Conservation (phyloP, 2,797 vertebrate genomes). For the Bovichtus variegatus region DNA sequence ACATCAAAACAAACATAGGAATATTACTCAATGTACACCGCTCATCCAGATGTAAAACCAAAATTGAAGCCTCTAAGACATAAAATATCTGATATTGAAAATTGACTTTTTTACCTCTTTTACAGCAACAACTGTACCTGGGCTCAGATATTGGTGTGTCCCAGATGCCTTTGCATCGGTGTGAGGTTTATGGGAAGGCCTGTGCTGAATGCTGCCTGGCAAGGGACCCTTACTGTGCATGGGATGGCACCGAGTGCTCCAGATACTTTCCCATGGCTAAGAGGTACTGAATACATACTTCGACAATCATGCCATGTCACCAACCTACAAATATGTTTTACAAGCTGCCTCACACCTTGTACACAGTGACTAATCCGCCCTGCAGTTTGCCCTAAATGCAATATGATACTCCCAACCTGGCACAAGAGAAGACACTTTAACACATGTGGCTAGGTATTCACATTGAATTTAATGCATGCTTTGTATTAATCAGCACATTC, state of each 20-base stretch:
- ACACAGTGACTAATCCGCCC: background rate
- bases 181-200: slow-evolving; percentile 96
- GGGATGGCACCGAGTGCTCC: slow-evolving; percentile 97
- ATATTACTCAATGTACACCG: background rate
- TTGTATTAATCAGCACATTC: background rate
- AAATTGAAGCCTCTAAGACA: background rate
- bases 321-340: slow-evolving; percentile 4
- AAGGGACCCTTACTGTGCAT: slow-evolving; percentile 97
- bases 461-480: background rate
- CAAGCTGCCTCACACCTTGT: slow-evolving; percentile 17
- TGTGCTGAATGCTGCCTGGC: slow-evolving; percentile 98
- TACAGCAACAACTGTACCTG: slow-evolving; percentile 96
- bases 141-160: slow-evolving; percentile 93
- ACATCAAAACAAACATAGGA: slow-evolving; percentile 15
- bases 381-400: background rate
- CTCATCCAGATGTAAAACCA: background rate
- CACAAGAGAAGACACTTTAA: background rate
- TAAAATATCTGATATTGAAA: slow-evolving; percentile 1
- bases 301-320: slow-evolving; percentile 8
- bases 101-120: background rate
- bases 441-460: background rate
- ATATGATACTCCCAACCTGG: background rate
- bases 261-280: slow-evolving; percentile 98
- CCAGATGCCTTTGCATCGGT: slow-evolving; percentile 96
- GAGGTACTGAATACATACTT: slow-evolving; percentile 83